Percentiles rank a stretch among this genome's conserved stretches.
Conservation (phyloP, 2,797 vertebrate genomes). For the Trichosurus vulpecula region DNA sequence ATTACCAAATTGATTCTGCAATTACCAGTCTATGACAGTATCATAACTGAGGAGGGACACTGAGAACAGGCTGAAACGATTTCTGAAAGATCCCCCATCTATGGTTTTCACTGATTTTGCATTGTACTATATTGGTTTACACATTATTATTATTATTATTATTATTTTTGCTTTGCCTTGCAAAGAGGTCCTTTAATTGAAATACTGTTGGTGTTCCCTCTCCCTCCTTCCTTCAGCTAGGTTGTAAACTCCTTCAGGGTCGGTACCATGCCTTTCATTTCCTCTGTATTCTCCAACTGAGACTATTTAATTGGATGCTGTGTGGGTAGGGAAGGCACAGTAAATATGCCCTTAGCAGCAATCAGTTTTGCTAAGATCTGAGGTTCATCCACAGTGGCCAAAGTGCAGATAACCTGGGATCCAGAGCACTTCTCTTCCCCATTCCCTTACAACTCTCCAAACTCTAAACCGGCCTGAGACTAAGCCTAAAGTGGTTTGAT, state of each 20-base stretch:
- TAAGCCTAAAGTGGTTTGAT: background rate
- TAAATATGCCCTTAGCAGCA: background rate
- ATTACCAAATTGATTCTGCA: background rate
- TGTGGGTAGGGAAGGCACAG: background rate
- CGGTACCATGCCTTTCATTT: background rate
- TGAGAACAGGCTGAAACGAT: background rate
- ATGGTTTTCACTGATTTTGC: background rate
- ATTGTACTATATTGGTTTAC: background rate
- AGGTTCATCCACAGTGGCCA: background rate
- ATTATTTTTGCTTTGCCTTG: background rate
- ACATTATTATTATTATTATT: background rate
- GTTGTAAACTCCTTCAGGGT: background rate
- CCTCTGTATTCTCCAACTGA: background rate
- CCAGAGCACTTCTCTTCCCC: background rate
- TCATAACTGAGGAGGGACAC: background rate
- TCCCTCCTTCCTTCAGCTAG: background rate
- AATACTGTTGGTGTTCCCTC: background rate
- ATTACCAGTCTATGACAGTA: background rate
- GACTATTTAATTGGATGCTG: background rate
- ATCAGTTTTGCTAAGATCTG: background rate
- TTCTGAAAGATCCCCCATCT: background rate
- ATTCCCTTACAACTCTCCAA: background rate
- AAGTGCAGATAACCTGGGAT: background rate
- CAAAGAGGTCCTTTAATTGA: background rate
- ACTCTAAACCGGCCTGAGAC: background rate